Percentiles rank a stretch among this genome's conserved stretches.
Conservation (phyloP, 2,888 invertebrate genomes). For the Callyntrura guangdongensis region DNA sequence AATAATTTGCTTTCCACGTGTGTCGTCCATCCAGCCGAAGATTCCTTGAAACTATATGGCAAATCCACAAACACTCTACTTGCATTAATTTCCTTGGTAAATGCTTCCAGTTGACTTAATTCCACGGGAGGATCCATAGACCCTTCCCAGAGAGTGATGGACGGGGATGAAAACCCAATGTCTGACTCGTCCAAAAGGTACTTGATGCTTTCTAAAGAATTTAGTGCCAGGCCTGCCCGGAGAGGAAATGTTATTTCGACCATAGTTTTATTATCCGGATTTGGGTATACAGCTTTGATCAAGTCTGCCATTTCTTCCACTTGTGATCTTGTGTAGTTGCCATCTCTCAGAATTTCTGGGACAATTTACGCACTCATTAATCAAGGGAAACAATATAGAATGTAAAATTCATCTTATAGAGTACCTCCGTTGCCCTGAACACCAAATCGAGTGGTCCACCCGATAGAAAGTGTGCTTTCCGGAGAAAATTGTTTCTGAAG, state of each 20-base stretch:
- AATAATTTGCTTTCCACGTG: no score
- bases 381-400: background rate
- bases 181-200: slow-evolving; percentile 51
- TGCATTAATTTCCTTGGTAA: slow-evolving; percentile 33
- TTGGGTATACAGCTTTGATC: slow-evolving; percentile 35
- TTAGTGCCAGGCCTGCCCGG: slow-evolving; percentile 56
- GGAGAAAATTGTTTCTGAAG: slow-evolving; percentile 88
- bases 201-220: slow-evolving; percentile 48
- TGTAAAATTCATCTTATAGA: background rate
- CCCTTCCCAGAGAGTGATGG: slow-evolving; percentile 69
- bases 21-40: background rate
- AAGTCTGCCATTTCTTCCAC: slow-evolving; percentile 57
- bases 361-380: background rate
- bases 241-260: slow-evolving; percentile 70
- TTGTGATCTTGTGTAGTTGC: slow-evolving; percentile 41
- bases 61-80: slow-evolving; percentile 68
- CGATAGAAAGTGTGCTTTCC: slow-evolving; percentile 91
- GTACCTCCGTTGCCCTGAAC: slow-evolving; percentile 22
- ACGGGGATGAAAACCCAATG: slow-evolving; percentile 57
- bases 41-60: slow-evolving; percentile 21
- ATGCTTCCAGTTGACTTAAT: background rate
- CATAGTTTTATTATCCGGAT: background rate
- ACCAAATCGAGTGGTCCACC: slow-evolving; percentile 91
- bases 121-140: slow-evolving; percentile 25
- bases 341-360: background rate